Conservation (phyloP, 2,797 vertebrate species). For the Botia almorhae region DNA sequence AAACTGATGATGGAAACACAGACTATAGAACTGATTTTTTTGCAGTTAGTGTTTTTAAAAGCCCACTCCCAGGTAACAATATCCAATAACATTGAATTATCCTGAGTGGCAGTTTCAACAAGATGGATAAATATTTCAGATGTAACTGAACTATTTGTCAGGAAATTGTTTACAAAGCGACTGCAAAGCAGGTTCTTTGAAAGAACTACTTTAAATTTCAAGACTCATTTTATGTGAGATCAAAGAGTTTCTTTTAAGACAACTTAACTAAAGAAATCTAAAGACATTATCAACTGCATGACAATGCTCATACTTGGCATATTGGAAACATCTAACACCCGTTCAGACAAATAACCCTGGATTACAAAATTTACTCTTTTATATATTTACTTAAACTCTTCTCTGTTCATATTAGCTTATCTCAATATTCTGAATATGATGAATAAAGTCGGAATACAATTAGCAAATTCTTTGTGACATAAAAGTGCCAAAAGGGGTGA, state of each 20-base stretch:
- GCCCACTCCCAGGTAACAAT: constrained; percentile 7
- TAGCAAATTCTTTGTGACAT: constrained; percentile 10
- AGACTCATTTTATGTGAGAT: no score
- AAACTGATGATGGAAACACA: background rate
- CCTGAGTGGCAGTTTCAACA: background rate
- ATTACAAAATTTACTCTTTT: background rate
- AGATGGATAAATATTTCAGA: background rate
- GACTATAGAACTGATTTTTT: no score
- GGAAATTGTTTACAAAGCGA: background rate
- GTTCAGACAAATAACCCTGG: no score
- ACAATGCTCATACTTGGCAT: background rate
- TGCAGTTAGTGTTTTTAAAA: background rate
- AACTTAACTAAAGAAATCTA: background rate
- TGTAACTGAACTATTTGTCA: background rate
- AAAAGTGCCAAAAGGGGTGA: constrained; percentile 18
- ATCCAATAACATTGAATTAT: background rate
- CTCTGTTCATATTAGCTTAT: background rate
- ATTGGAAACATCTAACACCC: background rate
- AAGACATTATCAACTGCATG: no score
- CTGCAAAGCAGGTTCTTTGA: background rate
- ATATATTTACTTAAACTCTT: background rate
- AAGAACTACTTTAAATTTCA: background rate
- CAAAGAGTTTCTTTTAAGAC: background rate
- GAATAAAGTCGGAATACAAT: background rate
- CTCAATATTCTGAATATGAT: background rate